phyloP scores from a whole-genome alignment of 53 echinoderm and acorn worm species.

The Henricia sp. region DNA sequence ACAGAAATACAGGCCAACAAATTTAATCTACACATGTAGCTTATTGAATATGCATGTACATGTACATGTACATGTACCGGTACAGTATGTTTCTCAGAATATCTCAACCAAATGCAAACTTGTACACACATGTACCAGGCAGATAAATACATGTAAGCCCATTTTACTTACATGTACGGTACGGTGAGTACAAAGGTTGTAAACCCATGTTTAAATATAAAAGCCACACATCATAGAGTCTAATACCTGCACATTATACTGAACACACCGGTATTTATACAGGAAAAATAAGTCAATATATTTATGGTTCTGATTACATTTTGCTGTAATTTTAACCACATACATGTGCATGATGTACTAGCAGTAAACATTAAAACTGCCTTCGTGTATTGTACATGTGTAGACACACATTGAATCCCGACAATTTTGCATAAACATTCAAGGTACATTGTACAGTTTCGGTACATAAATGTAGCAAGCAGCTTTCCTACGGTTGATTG shows the following conservation, averaged over 20 bases:
- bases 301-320: not conserved
- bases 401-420: not conserved
- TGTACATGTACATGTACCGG: constrained; percentile 17
- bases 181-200: not conserved
- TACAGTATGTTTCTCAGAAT: not conserved
- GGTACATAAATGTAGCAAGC: too few relatives aligned
- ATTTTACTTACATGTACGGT: not conserved
- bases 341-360: not conserved
- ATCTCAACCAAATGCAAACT: constrained; percentile 26
- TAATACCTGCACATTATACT: too few relatives aligned
- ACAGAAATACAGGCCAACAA: too few relatives aligned
- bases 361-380: too few relatives aligned
- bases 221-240: not conserved
- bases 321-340: not conserved
- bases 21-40: too few relatives aligned
- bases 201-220: not conserved
- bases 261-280: too few relatives aligned
- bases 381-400: not conserved
- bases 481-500: constrained; percentile 13
- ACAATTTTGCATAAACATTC: not conserved
- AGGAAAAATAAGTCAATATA: too few relatives aligned
- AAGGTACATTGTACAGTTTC: too few relatives aligned
- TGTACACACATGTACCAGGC: not conserved
- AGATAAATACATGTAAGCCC: not conserved
- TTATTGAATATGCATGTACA: not conserved